phyloP scores from a whole-genome alignment of 1,140 invertebrate genomes.

The Rhopalosiphum padi region DNA sequence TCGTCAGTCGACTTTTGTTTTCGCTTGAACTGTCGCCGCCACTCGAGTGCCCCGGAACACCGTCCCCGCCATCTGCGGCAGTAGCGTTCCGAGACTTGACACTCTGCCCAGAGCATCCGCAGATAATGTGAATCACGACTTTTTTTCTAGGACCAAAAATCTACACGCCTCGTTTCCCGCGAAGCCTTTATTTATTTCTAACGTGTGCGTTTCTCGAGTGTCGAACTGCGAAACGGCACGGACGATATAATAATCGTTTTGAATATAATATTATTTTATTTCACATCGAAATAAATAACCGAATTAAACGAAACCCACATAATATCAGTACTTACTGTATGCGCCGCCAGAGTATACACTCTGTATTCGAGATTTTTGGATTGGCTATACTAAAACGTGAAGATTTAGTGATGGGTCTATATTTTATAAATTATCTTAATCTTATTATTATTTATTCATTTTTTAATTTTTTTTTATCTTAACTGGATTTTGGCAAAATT shows the following conservation, averaged over 20 bases:
- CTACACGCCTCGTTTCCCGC: neutral
- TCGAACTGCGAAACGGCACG: neutral
- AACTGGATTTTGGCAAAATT: neutral
- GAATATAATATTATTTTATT: neutral
- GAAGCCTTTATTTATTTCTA: neutral
- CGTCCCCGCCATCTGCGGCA: neutral
- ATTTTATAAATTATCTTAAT: too few species aligned
- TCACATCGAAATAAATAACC: neutral
- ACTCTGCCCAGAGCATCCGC: neutral
- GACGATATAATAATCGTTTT: neutral
- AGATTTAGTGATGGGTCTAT: too few species aligned
- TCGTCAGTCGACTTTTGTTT: neutral
- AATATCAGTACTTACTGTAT: too few species aligned
- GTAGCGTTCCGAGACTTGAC: neutral
- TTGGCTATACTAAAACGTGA: too few species aligned
- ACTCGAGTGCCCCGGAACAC: neutral
- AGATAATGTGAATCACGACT: neutral
- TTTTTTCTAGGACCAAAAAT: neutral
- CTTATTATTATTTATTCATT: neutral
- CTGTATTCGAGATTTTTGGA: too few species aligned
- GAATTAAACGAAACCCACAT: neutral
- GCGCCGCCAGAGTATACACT: too few species aligned
- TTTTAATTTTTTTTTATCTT: neutral
- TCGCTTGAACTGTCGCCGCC: conserved; percentile 15
- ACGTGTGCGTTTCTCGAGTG: neutral